phyloP scores from a whole-genome alignment of 2,888 invertebrate species.

The Habroteleia sp. region DNA sequence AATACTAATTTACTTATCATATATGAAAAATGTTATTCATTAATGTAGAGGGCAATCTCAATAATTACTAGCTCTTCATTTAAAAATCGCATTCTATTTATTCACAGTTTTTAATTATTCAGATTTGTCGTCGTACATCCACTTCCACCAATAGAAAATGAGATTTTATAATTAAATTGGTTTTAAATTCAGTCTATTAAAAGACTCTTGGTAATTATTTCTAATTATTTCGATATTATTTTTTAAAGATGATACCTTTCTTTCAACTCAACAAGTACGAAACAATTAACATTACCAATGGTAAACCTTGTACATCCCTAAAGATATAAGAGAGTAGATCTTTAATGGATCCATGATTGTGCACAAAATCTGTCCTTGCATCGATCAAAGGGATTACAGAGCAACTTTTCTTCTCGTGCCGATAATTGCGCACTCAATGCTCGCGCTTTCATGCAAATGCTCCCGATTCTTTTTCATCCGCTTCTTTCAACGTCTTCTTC shows the following conservation, averaged over 20 bases:
- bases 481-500: slow-evolving; percentile 20
- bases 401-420: slow-evolving; percentile 49
- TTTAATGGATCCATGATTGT: slow-evolving; percentile 67
- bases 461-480: slow-evolving; percentile 37
- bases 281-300: slow-evolving; percentile 70
- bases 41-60: too few relatives aligned
- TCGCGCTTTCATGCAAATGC: slow-evolving; percentile 64
- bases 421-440: slow-evolving; percentile 52
- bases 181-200: too few relatives aligned
- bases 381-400: slow-evolving; percentile 70
- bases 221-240: background rate
- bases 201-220: too few relatives aligned
- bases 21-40: too few relatives aligned
- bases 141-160: too few relatives aligned
- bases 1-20: too few relatives aligned
- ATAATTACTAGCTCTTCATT: too few relatives aligned
- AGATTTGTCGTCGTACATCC: too few relatives aligned
- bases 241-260: background rate
- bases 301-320: slow-evolving; percentile 46
- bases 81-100: too few relatives aligned
- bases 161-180: too few relatives aligned
- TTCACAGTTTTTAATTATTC: too few relatives aligned
- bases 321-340: slow-evolving; percentile 50
- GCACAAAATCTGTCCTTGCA: slow-evolving; percentile 68
- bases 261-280: slow-evolving; percentile 67